Evolutionary conservation across 2,888 invertebrate genomes (phyloP).

Genomic region (Mallateleia sp.): DNA sequence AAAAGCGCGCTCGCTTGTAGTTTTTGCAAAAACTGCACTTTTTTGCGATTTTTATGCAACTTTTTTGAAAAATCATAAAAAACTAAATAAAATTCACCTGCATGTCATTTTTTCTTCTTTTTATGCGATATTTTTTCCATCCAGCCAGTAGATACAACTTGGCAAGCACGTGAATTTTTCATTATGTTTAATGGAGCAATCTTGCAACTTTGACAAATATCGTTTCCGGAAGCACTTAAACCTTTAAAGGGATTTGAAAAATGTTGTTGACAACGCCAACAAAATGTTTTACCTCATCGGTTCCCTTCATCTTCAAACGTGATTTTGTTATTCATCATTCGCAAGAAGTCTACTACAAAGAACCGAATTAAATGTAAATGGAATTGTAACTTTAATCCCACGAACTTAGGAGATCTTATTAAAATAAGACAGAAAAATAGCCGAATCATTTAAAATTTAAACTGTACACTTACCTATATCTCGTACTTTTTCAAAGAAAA

Average conservation of each 20-base stretch:
- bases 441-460: neutral
- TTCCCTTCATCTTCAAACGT: conserved; percentile 14
- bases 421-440: no score
- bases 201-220: conserved; percentile 41
- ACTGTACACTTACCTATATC: neutral
- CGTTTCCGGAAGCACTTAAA: conserved; percentile 29
- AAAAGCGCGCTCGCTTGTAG: no score
- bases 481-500: neutral
- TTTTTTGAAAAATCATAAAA: no score
- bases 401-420: neutral
- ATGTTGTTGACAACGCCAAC: conserved; percentile 23
- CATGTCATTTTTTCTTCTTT: conserved; percentile 16
- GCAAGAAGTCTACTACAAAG: conserved; percentile 1
- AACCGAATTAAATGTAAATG: conserved; percentile 44
- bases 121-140: neutral
- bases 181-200: conserved; percentile 47
- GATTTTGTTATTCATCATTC: conserved; percentile 37
- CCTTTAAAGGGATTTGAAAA: conserved; percentile 34
- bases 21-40: no score
- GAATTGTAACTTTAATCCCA: conserved; percentile 8
- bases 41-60: no score
- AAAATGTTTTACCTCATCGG: neutral
- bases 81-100: no score
- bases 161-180: conserved; percentile 25
- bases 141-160: conserved; percentile 23